Conservation (phyloP, 2,797 vertebrate species). For the Enteromius anoplus region DNA sequence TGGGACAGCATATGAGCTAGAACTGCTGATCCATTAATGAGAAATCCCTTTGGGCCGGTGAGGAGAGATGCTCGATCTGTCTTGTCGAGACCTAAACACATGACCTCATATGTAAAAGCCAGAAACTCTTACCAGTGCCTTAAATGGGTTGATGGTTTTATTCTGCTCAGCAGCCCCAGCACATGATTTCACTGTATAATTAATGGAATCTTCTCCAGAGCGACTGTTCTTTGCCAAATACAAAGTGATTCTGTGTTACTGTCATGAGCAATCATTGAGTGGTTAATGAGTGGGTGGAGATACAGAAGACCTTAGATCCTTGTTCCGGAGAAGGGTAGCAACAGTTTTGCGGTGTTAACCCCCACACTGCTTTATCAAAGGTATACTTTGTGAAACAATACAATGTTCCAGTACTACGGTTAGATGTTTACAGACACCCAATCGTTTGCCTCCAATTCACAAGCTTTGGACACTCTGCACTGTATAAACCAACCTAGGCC, state of each 20-base stretch:
- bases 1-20: slow-evolving; percentile 3
- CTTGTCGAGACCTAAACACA: slow-evolving; percentile 12
- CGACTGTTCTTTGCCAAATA: not conserved
- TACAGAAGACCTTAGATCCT: slow-evolving; percentile 4
- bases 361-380: not conserved
- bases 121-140: not conserved
- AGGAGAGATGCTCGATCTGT: slow-evolving; percentile 1
- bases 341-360: not conserved
- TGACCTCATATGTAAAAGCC: slow-evolving; percentile 9
- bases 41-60: not conserved
- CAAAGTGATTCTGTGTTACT: slow-evolving; percentile 13
- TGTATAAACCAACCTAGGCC: not conserved
- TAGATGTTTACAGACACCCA: not conserved
- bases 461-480: not conserved
- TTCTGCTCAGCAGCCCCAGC: not conserved
- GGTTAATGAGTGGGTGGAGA: slow-evolving; percentile 10
- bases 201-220: slow-evolving; percentile 29
- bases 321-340: not conserved
- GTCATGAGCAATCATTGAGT: not conserved
- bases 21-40: slow-evolving; percentile 32
- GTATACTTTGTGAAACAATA: not conserved
- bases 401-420: not conserved
- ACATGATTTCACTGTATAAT: not conserved
- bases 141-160: slow-evolving; percentile 13
- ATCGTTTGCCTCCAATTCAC: not conserved